phyloP scores from a whole-genome alignment of 2,113 vertebrate species.

The Rhinogobius similis region DNA sequence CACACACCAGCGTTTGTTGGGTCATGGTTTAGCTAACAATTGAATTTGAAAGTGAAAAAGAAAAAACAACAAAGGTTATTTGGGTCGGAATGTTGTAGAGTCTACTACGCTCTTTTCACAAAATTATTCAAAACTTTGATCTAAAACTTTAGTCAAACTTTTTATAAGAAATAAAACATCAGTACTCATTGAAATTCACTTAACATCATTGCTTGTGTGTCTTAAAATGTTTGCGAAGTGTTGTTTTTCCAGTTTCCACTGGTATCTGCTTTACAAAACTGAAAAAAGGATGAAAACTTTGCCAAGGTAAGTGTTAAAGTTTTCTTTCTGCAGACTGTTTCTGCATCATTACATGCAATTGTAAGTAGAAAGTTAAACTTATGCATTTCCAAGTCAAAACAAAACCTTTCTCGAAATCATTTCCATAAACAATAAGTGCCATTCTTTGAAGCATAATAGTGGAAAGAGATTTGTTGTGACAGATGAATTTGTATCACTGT shows the following conservation, averaged over 20 bases:
- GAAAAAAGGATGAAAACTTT: not conserved
- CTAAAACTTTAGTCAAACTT: no score
- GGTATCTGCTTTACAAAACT: not conserved
- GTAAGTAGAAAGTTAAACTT: not conserved
- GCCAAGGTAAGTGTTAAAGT: slow-evolving; percentile 17
- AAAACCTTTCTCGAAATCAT: not conserved
- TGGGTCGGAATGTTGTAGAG: no score
- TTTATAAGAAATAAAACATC: not conserved
- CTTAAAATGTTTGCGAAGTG: not conserved
- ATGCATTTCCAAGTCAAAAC: not conserved
- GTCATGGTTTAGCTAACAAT: no score
- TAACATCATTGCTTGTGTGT: not conserved
- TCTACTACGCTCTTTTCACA: no score
- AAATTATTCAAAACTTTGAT: no score
- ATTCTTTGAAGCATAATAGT: slow-evolving; percentile 13
- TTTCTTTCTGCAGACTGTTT: no score
- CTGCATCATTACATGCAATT: no score
- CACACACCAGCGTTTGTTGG: no score
- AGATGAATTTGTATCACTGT: slow-evolving; percentile 4
- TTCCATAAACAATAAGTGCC: slow-evolving; percentile 5
- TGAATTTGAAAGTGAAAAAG: no score
- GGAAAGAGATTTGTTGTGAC: slow-evolving; percentile 12
- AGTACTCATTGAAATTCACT: not conserved
- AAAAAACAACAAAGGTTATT: no score
- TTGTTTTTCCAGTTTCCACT: not conserved